Base-by-base conservation (phyloP, 2,797 vertebrate species). In the Neosilurus mollespiculum region DNA sequence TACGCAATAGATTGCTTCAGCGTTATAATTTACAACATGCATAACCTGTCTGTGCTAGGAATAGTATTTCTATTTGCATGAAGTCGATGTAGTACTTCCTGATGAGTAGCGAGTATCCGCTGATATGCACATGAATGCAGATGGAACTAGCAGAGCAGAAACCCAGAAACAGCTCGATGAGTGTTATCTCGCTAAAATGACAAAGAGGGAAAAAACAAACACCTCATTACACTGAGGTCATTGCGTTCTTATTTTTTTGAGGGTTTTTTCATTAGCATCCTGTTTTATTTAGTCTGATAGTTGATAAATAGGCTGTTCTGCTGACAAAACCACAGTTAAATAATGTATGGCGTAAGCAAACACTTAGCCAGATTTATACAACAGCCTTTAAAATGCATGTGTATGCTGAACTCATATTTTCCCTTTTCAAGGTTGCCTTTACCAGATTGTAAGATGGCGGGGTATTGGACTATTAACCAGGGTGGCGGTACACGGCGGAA, bases 381-480 rank as follows among this genome's bases (percentile, higher is more conserved):
- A 65, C 43, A 71, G n/a, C 51, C 5, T 71, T 61, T 56, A 37
- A 34, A 24, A 77, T 56, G 16, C 43, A 59, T 24, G 10, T 37
- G 26, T 67, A 20, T 59, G 61, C 22, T 78, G 8, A 82, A 69
- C 56, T 16, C 51, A 56, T 51, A 65, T 79, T 81, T n/a, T 62
- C 7, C 7, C 22, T 83, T 81, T 88, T 82, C 85, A 90, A 99
- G 98, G 92, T 93, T 99, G 80, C 96, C 96, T 0, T 91, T 99
- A 83, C 97, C 97, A 26, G 95, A 96, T 54, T 93, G 93, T 88
- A 95, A 90, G 82, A 96, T 99, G 93, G 88, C 95, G 2, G 97
- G 98, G 56, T 96, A 98, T 89, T 99, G 98, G 98, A 97, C 94
- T 54, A 89, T 94, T 11, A 88, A 93, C 87, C 95, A 96, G 78